Evolutionary conservation across 92 coral and sea anemone species (phyloP), one percentile per base, ranked within the genome.

Genomic region (Galaxea fascicularis): DNA sequence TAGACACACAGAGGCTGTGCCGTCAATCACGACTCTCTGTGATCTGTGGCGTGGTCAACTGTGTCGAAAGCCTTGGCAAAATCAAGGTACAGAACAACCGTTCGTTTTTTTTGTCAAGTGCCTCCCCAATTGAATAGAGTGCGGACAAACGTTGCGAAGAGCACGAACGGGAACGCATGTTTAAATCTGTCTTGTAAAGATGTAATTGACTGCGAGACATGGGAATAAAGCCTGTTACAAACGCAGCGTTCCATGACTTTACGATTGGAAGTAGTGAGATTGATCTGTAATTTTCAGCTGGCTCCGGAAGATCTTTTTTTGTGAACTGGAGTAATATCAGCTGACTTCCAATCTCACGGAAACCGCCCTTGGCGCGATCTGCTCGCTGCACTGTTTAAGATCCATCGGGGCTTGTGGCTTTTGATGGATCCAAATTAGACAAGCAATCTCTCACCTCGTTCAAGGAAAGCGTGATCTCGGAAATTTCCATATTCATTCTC

Each of bases 391-490:
- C 77, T 78, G 78, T 56, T 79, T 84, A 24, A 78, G 71, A 53
- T 82, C 72, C 89, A 74, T 83, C 89, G 69, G 92, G 82, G 44
- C 85, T 64, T 45, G 66, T 52, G 59, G 80, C 92, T 71, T 77
- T 89, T 60, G 88, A 54, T 21, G 77, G 82, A 62, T 82, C 91
- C 68, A 82, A 71, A 82, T 46, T 88, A 56, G 65, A 45, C 78
- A 88, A 76, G 74, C 74, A 85, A 27, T 85, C 71, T 46, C 77
- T 71, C 78, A 69, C 86, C 82, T 77, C 82, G 58, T 77, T 77
- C 58, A 77, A 2, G 25, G 81, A 58, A 29, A 76, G 81, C 20
- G 81, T 76, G 81, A 57, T 76, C 69, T 76, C 81, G n/a, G 81
- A 31, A 35, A 76, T 31, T 76, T 58, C 81, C 70, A 58, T 35